These are phyloP conservation scores for Limnephilus marmoratus DNA, from an alignment of 2,888 invertebrate genomes.

Conservation along the genomic window DNA sequence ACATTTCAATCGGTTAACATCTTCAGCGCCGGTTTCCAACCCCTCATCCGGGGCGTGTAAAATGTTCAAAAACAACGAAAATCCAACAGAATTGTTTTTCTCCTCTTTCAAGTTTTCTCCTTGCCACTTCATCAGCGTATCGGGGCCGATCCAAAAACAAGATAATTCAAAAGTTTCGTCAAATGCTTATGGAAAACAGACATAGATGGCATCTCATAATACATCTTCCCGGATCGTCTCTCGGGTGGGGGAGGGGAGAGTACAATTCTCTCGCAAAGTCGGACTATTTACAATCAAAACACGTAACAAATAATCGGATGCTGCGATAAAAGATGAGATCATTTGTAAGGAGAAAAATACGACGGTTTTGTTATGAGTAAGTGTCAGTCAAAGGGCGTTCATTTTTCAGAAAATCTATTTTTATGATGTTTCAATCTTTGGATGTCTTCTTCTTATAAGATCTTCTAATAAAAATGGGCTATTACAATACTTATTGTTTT, in stretches of 20 bases:
- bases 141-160: slow-evolving; percentile 36
- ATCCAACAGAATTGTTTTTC: slow-evolving; percentile 7
- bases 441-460: neutral
- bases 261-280: slow-evolving; percentile 18
- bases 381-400: neutral
- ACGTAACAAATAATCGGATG: slow-evolving; percentile 49
- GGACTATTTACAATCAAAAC: slow-evolving; percentile 42
- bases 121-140: slow-evolving; percentile 32
- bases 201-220: slow-evolving; percentile 13
- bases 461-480: neutral
- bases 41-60: neutral
- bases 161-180: slow-evolving; percentile 43
- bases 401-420: neutral
- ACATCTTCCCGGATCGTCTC: neutral
- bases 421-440: neutral
- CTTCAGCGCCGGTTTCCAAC: neutral
- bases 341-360: slow-evolving; percentile 13
- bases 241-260: neutral
- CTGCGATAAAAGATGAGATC: slow-evolving; percentile 35
- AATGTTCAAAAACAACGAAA: slow-evolving; percentile 8
- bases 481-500: too few relatives aligned
- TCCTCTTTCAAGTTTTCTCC: neutral
- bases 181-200: slow-evolving; percentile 36
- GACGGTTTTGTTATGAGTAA: slow-evolving; percentile 22
- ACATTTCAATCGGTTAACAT: neutral